Evolutionary conservation across 2,888 invertebrate species (phyloP), one percentile per base, ranked within the genome.

Genomic region (Drosophila austrosaltans): DNA sequence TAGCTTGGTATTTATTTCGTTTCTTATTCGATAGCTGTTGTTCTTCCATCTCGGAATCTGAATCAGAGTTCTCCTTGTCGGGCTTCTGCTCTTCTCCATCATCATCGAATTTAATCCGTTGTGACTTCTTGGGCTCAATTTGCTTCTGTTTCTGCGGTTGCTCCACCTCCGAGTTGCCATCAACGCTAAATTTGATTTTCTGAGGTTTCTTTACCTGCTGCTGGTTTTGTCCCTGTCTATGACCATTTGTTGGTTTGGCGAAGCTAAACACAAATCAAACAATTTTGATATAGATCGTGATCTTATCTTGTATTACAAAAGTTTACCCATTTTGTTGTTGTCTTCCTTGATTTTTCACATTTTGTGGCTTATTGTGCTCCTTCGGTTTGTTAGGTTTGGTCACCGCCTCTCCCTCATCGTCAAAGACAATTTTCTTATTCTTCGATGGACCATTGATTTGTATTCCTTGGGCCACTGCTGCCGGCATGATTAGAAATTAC

Each of bases 341-440:
- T 48, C 25, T 48, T 7, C 16, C 10, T 48, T 48, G 48, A 48
- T 48, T 25, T 48, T 48, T 48, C 25, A 22, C 10, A 25, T 25
- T 48, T 12, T 48, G 48, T 48, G 48, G 12, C 10, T 48, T 48
- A 12, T 25, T 25, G 10, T 48, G 22, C 48, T 25, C 10, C 4
- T 48, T 48, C 10, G 12, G 10, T 48, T 80, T 75, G 54, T 39
- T 54, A 2, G 62, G 64, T 3, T 79, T 76, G 54, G 64, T 10
- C 4, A 81, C n/a, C 7, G 74, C 76, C 61, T 90, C 85, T 0
- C 89, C 91, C 6, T 89, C 80, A 2, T 91, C 91, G 53, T 84
- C 81, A 44, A 92, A 92, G 0, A 90, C 63, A n/a, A 92, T 90
- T 78, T 91, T 91, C 40, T 91, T 91, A 67, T 89, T 90, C 76